Base-by-base conservation (phyloP, 2,113 vertebrate genomes). In the Bubalus kerabau region DNA sequence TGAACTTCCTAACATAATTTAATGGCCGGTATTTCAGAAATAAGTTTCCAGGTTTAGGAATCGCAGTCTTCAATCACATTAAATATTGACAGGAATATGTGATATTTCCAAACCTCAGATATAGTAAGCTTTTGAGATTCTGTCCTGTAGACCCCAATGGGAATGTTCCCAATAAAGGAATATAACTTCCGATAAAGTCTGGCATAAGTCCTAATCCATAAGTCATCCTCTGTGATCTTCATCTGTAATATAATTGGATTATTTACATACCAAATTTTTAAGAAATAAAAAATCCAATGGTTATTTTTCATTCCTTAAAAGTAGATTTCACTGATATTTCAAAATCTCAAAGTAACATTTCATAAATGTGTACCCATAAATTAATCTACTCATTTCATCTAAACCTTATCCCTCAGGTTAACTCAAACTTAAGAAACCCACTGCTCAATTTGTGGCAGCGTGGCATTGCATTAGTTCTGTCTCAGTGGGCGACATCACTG, bases 151-250 rank as follows among this genome's bases (percentile, higher is more conserved):
- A 99, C 99, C 94, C 99, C 99, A 59, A 99, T 99, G 7, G 99
- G 99, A 97, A 99, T 99, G 97, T 99, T 99, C 13, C 99, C 99
- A 56, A 99, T 99, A 12, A 99, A 99, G 62, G 99, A 99, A 95
- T 99, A 99, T 90, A 99, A 98, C 98, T 99, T 99, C 99, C 99
- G 99, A 95, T 99, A 99, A 54, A 99, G 99, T 97, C 99, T 99
- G 87, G 99, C 99, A 28, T 99, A 99, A 1, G 99, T 99, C 56
- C 99, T 98, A 95, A 99, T 99, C 99, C 99, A 99, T 7, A 99
- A 98, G 97, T 99, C 99, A 78, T 99, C 99, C 94, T 99, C 99
- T 4, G 99, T 99, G 91, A 99, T 99, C 98, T 99, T 99, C 99
- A 99, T 99, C 99, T 99, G 91, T 64, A 98, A 97, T 36, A 95